A percentile compares a stretch with the other conserved stretches of the same genome.
phyloP scores from a whole-genome alignment of 2,113 vertebrate species.

The Hemiscyllium ocellatum region DNA sequence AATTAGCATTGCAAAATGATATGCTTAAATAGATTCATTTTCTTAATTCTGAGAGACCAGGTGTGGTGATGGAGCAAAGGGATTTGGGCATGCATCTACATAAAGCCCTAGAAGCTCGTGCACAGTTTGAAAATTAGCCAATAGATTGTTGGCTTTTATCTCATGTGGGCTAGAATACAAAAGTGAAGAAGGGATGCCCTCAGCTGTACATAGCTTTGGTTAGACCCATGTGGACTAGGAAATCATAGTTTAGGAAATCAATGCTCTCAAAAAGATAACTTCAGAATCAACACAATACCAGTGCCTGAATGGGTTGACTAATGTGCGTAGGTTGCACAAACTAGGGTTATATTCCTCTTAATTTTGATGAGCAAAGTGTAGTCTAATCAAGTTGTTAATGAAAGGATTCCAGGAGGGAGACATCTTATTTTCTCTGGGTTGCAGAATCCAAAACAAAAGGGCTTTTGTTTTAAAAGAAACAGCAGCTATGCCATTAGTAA shows the following conservation, averaged over 20 bases:
- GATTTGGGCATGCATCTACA: background rate
- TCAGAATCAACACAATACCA: background rate
- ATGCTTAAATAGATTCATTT: background rate
- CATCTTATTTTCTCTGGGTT: background rate
- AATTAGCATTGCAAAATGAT: background rate
- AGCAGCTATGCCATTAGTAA: background rate
- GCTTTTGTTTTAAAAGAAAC: background rate
- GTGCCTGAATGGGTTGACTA: background rate
- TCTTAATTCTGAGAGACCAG: background rate
- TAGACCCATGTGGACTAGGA: background rate
- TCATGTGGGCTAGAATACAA: background rate
- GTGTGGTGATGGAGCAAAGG: background rate
- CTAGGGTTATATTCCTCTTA: background rate
- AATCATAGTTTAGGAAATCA: background rate
- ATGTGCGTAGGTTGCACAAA: background rate
- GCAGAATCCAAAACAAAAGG: background rate
- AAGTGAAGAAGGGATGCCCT: background rate
- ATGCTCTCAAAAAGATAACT: background rate
- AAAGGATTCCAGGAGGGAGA: background rate
- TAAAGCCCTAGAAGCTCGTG: background rate
- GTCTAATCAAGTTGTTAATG: background rate
- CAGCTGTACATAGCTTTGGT: background rate
- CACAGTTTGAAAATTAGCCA: background rate
- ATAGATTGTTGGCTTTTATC: background rate
- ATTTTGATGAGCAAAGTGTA: background rate